Conservation (phyloP, 2,113 vertebrate genomes). For the Aramus guarauna region DNA sequence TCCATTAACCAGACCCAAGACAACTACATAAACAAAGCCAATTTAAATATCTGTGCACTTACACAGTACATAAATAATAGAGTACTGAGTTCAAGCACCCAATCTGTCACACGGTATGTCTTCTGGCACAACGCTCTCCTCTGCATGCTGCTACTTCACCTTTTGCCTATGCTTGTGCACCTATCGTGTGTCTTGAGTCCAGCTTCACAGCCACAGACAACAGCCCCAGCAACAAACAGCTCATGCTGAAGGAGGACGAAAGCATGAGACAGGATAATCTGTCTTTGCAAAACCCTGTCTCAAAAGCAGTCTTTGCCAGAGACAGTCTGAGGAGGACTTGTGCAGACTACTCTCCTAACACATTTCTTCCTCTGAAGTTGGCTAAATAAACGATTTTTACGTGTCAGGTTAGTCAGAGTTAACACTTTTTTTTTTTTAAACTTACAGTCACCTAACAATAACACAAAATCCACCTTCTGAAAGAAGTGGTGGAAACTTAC, state of each 20-base stretch:
- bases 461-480: neutral
- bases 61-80: rapidly evolving
- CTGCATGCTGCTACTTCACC: neutral
- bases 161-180: neutral
- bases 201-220: neutral
- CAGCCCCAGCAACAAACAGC: neutral
- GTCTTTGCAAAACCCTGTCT: neutral
- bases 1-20: neutral
- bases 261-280: neutral
- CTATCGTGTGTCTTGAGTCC: rapidly evolving
- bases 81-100: neutral
- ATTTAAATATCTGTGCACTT: no score
- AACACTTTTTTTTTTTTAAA: neutral
- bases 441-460: neutral
- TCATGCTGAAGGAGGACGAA: neutral
- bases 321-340: no score
- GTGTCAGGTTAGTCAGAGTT: neutral
- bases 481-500: neutral
- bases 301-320: neutral
- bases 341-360: neutral
- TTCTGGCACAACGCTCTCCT: no score
- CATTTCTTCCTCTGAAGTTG: neutral
- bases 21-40: neutral
- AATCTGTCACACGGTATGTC: neutral
- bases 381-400: neutral